phyloP scores from a whole-genome alignment of 2,113 vertebrate species.

The Eublepharis macularius region DNA sequence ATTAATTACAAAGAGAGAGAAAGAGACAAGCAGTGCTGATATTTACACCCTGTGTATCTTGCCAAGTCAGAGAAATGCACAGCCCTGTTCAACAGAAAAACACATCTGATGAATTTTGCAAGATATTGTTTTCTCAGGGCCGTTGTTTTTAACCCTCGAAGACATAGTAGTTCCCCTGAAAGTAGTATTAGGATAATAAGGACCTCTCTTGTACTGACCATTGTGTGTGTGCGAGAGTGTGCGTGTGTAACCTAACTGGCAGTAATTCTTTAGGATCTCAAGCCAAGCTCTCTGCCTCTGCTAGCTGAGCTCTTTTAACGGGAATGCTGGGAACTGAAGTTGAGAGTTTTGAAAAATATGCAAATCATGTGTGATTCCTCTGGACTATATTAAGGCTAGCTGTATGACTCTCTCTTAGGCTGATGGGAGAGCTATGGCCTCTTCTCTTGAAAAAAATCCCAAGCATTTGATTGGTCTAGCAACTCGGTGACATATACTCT shows the following conservation, averaged over 20 bases:
- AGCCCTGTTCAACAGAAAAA: slow-evolving; percentile 60
- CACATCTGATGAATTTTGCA: background rate
- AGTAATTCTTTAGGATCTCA: background rate
- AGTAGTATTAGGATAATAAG: background rate
- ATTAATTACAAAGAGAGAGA: slow-evolving; percentile 61
- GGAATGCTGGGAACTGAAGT: background rate
- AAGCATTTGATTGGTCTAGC: background rate
- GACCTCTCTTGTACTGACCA: background rate
- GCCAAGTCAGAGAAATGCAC: slow-evolving; percentile 62
- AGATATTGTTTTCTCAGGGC: background rate
- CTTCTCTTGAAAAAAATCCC: background rate
- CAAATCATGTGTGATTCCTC: background rate
- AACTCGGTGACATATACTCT: background rate
- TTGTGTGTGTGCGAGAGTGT: background rate
- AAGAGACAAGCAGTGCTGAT: slow-evolving; percentile 53
- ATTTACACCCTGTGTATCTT: slow-evolving; percentile 72
- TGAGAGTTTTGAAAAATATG: background rate
- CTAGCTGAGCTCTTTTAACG: background rate
- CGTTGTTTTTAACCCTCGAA: background rate
- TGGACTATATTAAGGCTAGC: background rate
- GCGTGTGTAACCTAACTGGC: background rate
- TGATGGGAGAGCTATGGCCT: background rate
- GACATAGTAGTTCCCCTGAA: background rate
- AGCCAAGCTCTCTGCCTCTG: background rate
- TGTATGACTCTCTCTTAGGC: background rate